A percentile compares a stretch with the other conserved stretches of the same genome.
Evolutionary conservation across 2,797 vertebrate genomes (phyloP).

Genomic region (Scomberomorus guttatus): DNA sequence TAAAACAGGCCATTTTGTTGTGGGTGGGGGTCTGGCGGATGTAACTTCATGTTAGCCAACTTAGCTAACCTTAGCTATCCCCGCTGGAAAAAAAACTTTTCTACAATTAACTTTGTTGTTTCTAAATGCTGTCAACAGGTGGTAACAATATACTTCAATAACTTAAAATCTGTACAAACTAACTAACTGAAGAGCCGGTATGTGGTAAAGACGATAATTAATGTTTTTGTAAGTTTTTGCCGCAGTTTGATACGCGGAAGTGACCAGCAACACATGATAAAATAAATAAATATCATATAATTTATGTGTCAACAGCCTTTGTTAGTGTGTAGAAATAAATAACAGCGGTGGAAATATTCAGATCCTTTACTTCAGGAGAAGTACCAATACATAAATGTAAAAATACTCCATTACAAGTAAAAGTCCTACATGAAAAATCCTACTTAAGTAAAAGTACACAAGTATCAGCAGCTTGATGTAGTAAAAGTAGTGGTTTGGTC

Average conservation of each 20-base stretch:
- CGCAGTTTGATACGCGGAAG: constrained; percentile 59
- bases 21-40: constrained; percentile 50
- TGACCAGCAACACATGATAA: constrained; percentile 14
- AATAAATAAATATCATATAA: neutral
- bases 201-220: neutral
- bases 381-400: neutral
- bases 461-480: no score
- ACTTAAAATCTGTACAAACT: neutral
- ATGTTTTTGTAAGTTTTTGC: neutral
- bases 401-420: neutral
- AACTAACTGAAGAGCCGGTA: accelerated
- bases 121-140: neutral
- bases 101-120: neutral
- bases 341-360: neutral
- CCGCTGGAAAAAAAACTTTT: constrained; percentile 3
- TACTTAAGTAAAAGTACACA: neutral
- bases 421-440: neutral
- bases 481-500: no score
- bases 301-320: neutral
- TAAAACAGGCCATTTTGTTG: neutral
- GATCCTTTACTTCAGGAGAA: no score
- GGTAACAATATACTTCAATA: accelerated
- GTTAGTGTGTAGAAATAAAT: neutral
- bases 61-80: constrained; percentile 21
- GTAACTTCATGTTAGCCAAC: constrained; percentile 38